Percentiles rank a stretch among this genome's conserved stretches.
These are phyloP conservation scores for Cyanoderma ruficeps DNA, from an alignment of 2,113 vertebrate species.

Conservation along the genomic window DNA sequence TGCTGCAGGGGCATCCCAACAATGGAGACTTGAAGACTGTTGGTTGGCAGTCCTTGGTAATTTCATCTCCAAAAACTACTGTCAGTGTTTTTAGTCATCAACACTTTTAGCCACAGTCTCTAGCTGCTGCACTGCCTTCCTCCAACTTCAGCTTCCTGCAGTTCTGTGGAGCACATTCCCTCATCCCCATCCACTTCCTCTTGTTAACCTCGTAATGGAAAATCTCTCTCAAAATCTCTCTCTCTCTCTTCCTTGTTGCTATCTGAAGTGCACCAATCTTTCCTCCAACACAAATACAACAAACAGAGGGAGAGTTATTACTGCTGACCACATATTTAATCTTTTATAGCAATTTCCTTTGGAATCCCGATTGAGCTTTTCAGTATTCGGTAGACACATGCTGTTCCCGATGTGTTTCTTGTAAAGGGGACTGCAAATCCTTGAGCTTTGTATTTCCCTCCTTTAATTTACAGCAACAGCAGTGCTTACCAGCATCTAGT, in stretches of 20 bases:
- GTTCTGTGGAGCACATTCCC: not conserved
- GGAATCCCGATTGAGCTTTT: not conserved
- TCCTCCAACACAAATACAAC: conserved; percentile 30
- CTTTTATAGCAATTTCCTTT: conserved; percentile 31
- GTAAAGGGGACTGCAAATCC: not conserved
- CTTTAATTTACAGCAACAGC: not conserved
- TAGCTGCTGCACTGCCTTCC: not conserved
- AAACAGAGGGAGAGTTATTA: conserved; percentile 5
- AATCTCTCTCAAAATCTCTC: not conserved
- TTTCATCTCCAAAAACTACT: not conserved
- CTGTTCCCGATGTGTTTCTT: not conserved
- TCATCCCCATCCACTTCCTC: conserved; percentile 22
- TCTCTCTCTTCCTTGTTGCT: conserved; percentile 26
- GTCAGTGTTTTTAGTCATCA: not conserved
- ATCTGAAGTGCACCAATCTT: conserved; percentile 6
- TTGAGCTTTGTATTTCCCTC: not conserved
- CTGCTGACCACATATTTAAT: conserved; percentile 7
- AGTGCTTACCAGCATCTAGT: not conserved
- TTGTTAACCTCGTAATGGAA: conserved; percentile 12
- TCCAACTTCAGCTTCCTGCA: not conserved
- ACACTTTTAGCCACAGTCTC: not conserved
- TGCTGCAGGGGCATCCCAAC: not conserved
- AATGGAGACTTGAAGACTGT: not conserved
- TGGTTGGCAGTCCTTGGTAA: not conserved
- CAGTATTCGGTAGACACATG: not conserved